Evolutionary conservation across 2,113 vertebrate species (phyloP), one percentile per base, ranked within the genome.

Genomic region (Cyphomyrus plagiostoma): DNA sequence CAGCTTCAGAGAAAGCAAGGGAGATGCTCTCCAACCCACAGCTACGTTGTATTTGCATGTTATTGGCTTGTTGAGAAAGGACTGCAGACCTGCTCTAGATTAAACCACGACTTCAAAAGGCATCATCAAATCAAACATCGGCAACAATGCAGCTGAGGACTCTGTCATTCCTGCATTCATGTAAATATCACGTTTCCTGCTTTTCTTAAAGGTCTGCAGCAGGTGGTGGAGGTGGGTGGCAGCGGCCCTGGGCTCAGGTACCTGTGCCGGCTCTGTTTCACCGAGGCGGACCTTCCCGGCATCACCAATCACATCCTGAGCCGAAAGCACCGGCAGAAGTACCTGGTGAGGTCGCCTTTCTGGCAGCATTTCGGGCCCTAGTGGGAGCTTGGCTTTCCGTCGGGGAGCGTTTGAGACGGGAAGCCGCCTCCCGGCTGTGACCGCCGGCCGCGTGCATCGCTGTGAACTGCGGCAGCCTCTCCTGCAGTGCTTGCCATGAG

Each of bases 321-420:
- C 88, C 94, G 95, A 9, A 96, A 94, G 93, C 96, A 96, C 90
- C 90, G 96, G 19, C 94, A 95, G 92, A 96, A 94, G 92, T 96
- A 96, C 85, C 88, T 96, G 94, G 96, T 96, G 94, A 93, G 89
- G 3, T 10, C 39, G 21, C 45, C 58, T 84, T 35, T 4, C 26
- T 70, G 9, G 9, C 70, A 19, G 30, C 3, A 8, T 30, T 46
- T 6, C 4, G 42, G 83, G 26, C 3, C n/a, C 62, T 15, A 15
- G 62, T 15, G 11, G 11, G 26, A 15, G 26, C 70, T 15, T 8
- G 5, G 30, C 5, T 77, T 77, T 15, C 70, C 15, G 17, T 39
- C 70, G 1, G 30, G 30, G 30, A 5, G 66, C 66, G 1, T 35
- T 74, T 35, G 4, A 74, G 35, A 74, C 9, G 70, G 70, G 70